Base-by-base conservation (phyloP, 2,888 invertebrate species). In the Alloscopus bannaensis region DNA sequence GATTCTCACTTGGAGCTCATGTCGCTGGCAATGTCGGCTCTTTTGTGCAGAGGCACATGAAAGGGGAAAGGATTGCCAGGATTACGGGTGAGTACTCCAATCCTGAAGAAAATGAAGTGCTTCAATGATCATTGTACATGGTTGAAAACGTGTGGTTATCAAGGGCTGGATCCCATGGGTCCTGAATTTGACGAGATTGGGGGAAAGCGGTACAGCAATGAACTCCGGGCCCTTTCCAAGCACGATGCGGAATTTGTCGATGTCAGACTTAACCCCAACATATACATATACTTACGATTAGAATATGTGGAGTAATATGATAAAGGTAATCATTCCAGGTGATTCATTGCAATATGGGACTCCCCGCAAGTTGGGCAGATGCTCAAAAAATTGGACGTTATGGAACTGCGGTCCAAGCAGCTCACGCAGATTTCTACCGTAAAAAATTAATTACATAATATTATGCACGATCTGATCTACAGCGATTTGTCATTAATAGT, bases 351-450 rank as follows among this genome's bases (percentile, higher is more conserved):
- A 72, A 52, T 24, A 45, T 62, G 47, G 72, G 72, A 0, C 2
- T 8, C 1, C 2, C 29, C 0, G 60, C 20, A 20, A 31, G 11
- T 29, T 11, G 3, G 6, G 4, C 18, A 0, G 70, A 59, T 13
- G 70, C 70, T 22, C 6, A 26, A 13, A 22, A 1, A 0, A 45
- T 31, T 22, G 59, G 59, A 1, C 42, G 60, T 18, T 59, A 28
- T 42, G 72, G 72, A 20, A 50, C 72, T 0, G 24, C 20, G 2
- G 55, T 72, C 1, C 40, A 52, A 24, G 55, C 64, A 13, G 72
- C 64, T 0, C 72, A 72, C 28, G 72, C 20, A 8, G 72, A 72
- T 42, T 64, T 72, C 42, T 72, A 64, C 26, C 64, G 72, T 72
- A 64, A 36, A 28, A 28, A 60, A 8, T n/a, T 47, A 18, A 29